phyloP scores from a whole-genome alignment of 2,888 invertebrate species.

The Dermolepida albohirtum region DNA sequence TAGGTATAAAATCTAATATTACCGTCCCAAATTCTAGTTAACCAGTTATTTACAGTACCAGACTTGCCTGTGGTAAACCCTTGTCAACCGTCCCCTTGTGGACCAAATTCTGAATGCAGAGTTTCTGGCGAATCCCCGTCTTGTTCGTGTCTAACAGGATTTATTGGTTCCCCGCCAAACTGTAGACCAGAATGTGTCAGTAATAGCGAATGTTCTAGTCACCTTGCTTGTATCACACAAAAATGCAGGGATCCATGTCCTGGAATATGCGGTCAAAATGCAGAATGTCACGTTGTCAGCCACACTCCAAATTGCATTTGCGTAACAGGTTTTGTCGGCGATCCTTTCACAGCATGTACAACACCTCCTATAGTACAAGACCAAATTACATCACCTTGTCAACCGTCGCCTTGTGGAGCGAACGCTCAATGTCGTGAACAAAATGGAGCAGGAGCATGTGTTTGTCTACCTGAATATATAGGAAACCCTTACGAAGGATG shows the following conservation, averaged over 20 bases:
- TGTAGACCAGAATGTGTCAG: conserved; percentile 85
- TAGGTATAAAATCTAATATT: conserved; percentile 28
- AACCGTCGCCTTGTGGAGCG: conserved; percentile 78
- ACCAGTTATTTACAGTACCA: conserved; percentile 63
- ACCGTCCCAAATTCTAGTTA: conserved; percentile 51
- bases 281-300: conserved; percentile 79
- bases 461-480: conserved; percentile 73
- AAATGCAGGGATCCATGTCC: conserved; percentile 86
- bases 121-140: conserved; percentile 70
- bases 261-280: conserved; percentile 79
- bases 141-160: conserved; percentile 77
- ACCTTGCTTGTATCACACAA: conserved; percentile 78
- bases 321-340: conserved; percentile 74
- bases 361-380: conserved; percentile 62
- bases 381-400: conserved; percentile 69
- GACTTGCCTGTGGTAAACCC: conserved; percentile 68
- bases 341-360: conserved; percentile 76
- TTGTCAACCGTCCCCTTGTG: conserved; percentile 78
- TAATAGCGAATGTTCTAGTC: conserved; percentile 81
- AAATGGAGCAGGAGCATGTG: conserved; percentile 74
- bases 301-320: conserved; percentile 81
- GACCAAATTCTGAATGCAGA: conserved; percentile 77
- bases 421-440: conserved; percentile 76
- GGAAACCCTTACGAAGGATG: conserved; percentile 82
- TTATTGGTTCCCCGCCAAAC: conserved; percentile 71